Evolutionary conservation across 2,113 vertebrate species (phyloP).

Genomic region (Paraplagusia blochii): DNA sequence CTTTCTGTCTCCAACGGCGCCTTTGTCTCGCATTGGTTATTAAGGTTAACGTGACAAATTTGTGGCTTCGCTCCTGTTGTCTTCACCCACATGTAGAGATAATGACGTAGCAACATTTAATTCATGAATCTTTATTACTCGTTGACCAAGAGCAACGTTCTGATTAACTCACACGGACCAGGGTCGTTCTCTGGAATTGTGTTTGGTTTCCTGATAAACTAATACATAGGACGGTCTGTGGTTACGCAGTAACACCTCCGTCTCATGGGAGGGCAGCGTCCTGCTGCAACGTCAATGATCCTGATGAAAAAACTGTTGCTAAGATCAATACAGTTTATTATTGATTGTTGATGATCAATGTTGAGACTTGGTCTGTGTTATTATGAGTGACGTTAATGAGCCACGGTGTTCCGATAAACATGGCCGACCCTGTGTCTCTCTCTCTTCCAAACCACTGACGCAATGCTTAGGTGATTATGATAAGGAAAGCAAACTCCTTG

Average conservation of each 20-base stretch:
- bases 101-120: slow-evolving; percentile 60
- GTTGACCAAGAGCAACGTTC: slow-evolving; percentile 65
- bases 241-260: slow-evolving; percentile 35
- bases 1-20: slow-evolving; percentile 2
- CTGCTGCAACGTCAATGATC: slow-evolving; percentile 31
- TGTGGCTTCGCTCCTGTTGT: slow-evolving; percentile 3
- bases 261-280: slow-evolving; percentile 33
- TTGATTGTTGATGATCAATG: slow-evolving; percentile 68
- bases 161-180: slow-evolving; percentile 66
- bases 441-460: no score
- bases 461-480: no score
- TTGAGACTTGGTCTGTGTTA: slow-evolving; percentile 52
- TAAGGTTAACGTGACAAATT: slow-evolving; percentile 15
- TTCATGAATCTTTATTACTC: slow-evolving; percentile 56
- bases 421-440: slow-evolving; percentile 5
- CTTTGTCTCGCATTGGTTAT: slow-evolving; percentile 8
- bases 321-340: slow-evolving; percentile 59
- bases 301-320: slow-evolving; percentile 60
- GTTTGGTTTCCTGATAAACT: slow-evolving; percentile 49
- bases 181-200: slow-evolving; percentile 61
- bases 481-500: no score
- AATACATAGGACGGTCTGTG: slow-evolving; percentile 48
- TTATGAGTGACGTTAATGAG: slow-evolving; percentile 62
- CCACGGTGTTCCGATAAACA: slow-evolving; percentile 29
- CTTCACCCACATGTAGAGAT: slow-evolving; percentile 38